Evolutionary conservation across 2,113 vertebrate genomes (phyloP), one percentile per base, ranked within the genome.

Genomic region (Murina feae): DNA sequence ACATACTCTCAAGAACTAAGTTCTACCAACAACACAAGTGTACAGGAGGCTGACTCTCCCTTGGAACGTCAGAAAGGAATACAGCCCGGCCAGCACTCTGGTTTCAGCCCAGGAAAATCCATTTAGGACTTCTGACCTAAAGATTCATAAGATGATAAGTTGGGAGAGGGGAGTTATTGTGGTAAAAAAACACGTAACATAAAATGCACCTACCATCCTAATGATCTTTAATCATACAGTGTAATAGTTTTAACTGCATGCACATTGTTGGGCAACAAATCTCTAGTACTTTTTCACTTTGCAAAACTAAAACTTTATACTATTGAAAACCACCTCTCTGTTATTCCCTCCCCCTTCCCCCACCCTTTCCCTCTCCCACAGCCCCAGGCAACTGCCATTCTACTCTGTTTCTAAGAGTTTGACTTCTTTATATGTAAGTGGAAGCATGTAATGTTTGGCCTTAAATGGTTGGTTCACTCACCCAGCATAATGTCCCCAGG

Each of bases 361-460:
- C 5, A 4, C 42, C 42, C 42, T 25, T 44, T 2, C n/a, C 37
- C 1, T 5, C 2, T 9, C 39, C 16, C 5, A 1, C 11, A 21
- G 10, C 13, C 16, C 49, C 39, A 49, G n/a, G 44, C 66, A 28
- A 32, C 30, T 5, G 42, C 10, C 20, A 0, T 60, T 85, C 75
- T 44, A 11, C 9, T n/a, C 89, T 58, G 32, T 79, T 55, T 44
- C 13, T 65, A 5, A 85, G 35, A 53, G 58, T 10, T 7, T 58
- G 42, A 90, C 44, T 44, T 25, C 35, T 65, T 85, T 80, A n/a
- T 9, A 1, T 20, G 1, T 42, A 65, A 53, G 44, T 37, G 44
- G 35, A 63, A 44, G 25, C 74, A 37, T 16, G 21, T 1, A 13
- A n/a, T 63, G 9, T 65, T 35, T 53, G 42, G 30, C 21, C 35